Percentiles rank a stretch among this genome's conserved stretches.
Conservation (phyloP, 2,797 vertebrate genomes). For the Melanotaenia boesemani region DNA sequence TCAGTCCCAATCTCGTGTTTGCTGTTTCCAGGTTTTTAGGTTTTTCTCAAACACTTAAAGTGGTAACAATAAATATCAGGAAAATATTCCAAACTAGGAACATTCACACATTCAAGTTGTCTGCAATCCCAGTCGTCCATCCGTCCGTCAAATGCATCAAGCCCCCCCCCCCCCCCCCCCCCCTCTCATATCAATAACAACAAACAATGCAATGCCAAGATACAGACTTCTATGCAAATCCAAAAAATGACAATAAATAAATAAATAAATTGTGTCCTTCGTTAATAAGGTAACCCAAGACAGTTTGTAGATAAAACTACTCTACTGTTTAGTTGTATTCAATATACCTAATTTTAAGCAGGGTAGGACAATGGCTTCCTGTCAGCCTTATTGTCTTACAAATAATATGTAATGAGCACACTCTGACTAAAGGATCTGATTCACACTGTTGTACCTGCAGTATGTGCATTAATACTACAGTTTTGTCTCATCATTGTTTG, state of each 20-base stretch:
- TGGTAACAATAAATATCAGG: constrained; percentile 22
- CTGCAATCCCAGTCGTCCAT: constrained; percentile 41
- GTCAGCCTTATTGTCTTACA: not conserved
- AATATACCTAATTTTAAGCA: constrained; percentile 39
- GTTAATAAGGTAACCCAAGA: constrained; percentile 64
- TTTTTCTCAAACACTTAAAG: not conserved
- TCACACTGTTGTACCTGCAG: not conserved
- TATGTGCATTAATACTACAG: not conserved
- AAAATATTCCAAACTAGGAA: constrained; percentile 55
- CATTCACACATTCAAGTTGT: constrained; percentile 19
- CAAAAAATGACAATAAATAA: constrained; percentile 3
- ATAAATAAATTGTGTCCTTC: constrained; percentile 40
- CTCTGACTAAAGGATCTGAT: constrained; percentile 1
- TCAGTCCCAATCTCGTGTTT: constrained; percentile 28
- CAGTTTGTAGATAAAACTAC: constrained; percentile 47
- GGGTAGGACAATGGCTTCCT: constrained; percentile 22
- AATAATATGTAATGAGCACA: not conserved
- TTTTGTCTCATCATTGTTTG: not conserved
- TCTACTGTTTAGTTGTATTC: constrained; percentile 44
- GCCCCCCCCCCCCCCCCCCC: constrained; percentile 37
- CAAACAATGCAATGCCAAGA: constrained; percentile 57
- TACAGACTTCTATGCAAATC: constrained; percentile 52
- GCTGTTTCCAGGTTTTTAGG: constrained; percentile 17
- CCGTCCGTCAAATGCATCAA: no score
- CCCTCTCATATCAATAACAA: constrained; percentile 67